Base-by-base conservation (phyloP, 1,140 invertebrate genomes). In the Akabosia matsudoensis region DNA sequence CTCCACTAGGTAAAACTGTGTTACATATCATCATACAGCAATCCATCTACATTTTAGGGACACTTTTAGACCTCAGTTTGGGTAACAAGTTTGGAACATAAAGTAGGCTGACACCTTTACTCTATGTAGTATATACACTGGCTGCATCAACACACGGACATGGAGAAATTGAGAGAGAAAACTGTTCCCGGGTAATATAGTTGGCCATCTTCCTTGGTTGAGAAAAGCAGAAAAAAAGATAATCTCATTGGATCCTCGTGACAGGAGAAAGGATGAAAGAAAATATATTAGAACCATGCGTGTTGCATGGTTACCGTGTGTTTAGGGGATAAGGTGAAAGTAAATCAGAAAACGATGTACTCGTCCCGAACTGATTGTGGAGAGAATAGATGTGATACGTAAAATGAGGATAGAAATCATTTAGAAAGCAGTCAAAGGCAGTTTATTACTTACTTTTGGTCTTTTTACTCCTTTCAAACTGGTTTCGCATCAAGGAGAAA, bases 371-470 rank as follows among this genome's bases (percentile, higher is more conserved):
- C 7, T 45, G 37, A 45, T 45, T 7, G 18, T 45, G 37, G 18
- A 45, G 37, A 45, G 37, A 45, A 45, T 45, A 18, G 37, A 45
- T 45, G 37, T 45, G 37, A 45, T 45, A 45, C 18, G n/a, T n/a
- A n/a, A 45, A 45, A 45, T 10, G 54, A 61, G 24, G 14, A n/a
- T 61, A 22, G 24, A 61, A 14, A 61, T 4, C 24, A 13, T 61
- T 14, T 61, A 24, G 54, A 22, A 61, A 45, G 37, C 54, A n/a
- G 4, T 61, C 54, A 24, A 61, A 61, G 24, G 14, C 13, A 61
- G 54, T 61, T 61, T 61, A 61, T 61, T 61, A 61, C 54, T 61
- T 61, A 24, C 24, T 24, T 61, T 61, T 61, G 54, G 13, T 22
- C 7, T n/a, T 24, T 61, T 22, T 61, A 7, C 24, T 22, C n/a